Evolutionary conservation across 2,113 vertebrate species (phyloP).

Genomic region (Polypterus senegalus): DNA sequence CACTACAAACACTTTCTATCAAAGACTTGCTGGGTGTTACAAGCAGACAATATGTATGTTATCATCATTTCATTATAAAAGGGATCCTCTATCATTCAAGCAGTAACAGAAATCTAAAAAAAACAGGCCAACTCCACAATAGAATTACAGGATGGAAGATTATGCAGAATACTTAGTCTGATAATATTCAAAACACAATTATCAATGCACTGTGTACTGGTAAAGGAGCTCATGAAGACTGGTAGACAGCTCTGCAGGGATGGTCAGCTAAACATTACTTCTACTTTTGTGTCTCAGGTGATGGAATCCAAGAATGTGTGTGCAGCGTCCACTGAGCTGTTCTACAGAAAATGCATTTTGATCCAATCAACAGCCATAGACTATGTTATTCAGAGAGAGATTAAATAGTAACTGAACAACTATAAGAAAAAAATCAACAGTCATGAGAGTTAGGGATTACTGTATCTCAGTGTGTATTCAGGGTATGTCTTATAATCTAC

Average conservation of each 20-base stretch:
- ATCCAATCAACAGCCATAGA: constrained; percentile 3
- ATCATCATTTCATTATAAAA: too few relatives aligned
- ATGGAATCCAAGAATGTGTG: constrained; percentile 5
- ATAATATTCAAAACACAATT: too few relatives aligned
- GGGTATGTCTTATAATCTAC: constrained; percentile 2
- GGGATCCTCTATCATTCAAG: too few relatives aligned
- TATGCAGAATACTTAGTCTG: too few relatives aligned
- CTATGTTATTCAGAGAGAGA: constrained; percentile 5
- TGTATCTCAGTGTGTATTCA: constrained; percentile 4
- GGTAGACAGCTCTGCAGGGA: constrained; percentile 6
- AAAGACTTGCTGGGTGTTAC: too few relatives aligned
- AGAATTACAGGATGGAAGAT: too few relatives aligned
- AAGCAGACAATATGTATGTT: too few relatives aligned
- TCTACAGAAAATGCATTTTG: constrained; percentile 10
- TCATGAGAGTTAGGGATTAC: neutral
- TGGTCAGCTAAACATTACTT: constrained; percentile 6
- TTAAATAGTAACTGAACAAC: constrained; percentile 6
- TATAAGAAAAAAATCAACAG: neutral
- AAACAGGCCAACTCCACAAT: too few relatives aligned
- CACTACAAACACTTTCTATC: too few relatives aligned
- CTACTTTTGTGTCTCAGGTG: constrained; percentile 8
- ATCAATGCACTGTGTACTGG: too few relatives aligned
- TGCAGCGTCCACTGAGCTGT: constrained; percentile 2
- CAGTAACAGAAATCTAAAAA: too few relatives aligned
- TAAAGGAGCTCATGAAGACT: neutral